Percentiles rank a stretch among this genome's conserved stretches.
phyloP scores from a whole-genome alignment of 1,140 invertebrate species.

The Holcopasites calliopsidis region DNA sequence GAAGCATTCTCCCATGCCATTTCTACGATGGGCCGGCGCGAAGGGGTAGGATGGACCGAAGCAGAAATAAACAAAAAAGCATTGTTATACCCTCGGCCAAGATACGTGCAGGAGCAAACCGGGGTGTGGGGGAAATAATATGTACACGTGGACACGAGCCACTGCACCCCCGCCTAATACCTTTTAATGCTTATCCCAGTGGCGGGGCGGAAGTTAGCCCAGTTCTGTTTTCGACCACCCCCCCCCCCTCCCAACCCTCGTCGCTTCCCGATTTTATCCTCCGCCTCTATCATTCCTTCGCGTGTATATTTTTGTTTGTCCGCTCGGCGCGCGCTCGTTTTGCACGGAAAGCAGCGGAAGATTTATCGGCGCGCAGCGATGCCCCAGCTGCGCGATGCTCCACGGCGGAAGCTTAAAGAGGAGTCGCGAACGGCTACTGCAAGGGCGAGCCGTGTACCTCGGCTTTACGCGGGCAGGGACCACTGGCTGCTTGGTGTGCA shows the following conservation, averaged over 20 bases:
- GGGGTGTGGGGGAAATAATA: conserved; percentile 20
- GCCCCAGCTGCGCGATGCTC: conserved; percentile 75
- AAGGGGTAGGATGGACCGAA: too few relatives aligned
- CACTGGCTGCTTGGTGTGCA: conserved; percentile 66
- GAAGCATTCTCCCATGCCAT: conserved; percentile 30
- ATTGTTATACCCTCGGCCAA: background rate
- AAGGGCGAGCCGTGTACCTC: conserved; percentile 38
- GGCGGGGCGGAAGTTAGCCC: conserved; percentile 42
- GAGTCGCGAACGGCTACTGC: background rate
- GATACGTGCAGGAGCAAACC: background rate
- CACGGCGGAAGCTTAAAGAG: conserved; percentile 70
- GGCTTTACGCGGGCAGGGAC: conserved; percentile 69
- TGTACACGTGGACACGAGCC: background rate
- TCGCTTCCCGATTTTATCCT: too few relatives aligned
- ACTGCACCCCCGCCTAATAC: background rate
- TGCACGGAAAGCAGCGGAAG: conserved; percentile 40
- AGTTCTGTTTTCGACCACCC: conserved; percentile 23
- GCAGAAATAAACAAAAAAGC: conserved; percentile 3
- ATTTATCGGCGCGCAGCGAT: conserved; percentile 59
- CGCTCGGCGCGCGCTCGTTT: conserved; percentile 20
- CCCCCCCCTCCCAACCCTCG: background rate
- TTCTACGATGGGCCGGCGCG: conserved; percentile 10
- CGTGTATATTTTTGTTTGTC: background rate
- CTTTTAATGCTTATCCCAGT: conserved; percentile 43
- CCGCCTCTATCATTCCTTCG: too few relatives aligned